Percentiles rank a stretch among this genome's conserved stretches.
Conservation (phyloP, 2,113 vertebrate genomes). For the Scatophagus argus region DNA sequence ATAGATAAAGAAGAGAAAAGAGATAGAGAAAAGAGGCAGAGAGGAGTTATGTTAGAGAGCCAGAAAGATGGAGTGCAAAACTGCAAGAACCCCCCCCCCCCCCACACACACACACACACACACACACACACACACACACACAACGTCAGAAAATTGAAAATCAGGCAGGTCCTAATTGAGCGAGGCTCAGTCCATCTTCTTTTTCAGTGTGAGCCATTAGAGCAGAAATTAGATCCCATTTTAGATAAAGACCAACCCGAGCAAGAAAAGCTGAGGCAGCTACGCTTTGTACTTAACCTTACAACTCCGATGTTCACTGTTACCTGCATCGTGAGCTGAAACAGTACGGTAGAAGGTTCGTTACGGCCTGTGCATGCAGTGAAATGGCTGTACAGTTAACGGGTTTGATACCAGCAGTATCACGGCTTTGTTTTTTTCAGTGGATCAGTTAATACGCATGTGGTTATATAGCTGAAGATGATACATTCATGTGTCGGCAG, state of each 20-base stretch:
- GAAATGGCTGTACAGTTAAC: not conserved
- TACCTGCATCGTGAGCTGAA: not conserved
- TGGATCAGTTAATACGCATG: not conserved
- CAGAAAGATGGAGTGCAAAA: not conserved
- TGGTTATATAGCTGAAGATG: no score
- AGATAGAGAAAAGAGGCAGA: not conserved
- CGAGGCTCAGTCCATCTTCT: not conserved
- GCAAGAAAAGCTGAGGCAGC: not conserved
- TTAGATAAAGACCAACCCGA: slow-evolving; percentile 21
- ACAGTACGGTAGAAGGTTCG: no score
- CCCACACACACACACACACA: no score
- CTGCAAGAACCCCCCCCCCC: no score
- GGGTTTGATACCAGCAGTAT: not conserved
- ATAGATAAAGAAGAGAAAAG: not conserved
- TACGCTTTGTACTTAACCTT: not conserved
- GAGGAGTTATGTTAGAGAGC: not conserved
- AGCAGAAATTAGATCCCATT: slow-evolving; percentile 42
- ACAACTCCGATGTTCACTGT: not conserved
- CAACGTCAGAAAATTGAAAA: slow-evolving; percentile 24
- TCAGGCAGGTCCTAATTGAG: not conserved
- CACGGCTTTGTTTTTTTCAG: not conserved
- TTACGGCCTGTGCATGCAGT: not conserved
- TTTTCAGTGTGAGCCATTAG: slow-evolving; percentile 7
- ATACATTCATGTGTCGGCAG: not conserved
- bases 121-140: no score